Evolutionary conservation across 1,140 invertebrate genomes (phyloP).

Genomic region (Stegodyphus dumicola): DNA sequence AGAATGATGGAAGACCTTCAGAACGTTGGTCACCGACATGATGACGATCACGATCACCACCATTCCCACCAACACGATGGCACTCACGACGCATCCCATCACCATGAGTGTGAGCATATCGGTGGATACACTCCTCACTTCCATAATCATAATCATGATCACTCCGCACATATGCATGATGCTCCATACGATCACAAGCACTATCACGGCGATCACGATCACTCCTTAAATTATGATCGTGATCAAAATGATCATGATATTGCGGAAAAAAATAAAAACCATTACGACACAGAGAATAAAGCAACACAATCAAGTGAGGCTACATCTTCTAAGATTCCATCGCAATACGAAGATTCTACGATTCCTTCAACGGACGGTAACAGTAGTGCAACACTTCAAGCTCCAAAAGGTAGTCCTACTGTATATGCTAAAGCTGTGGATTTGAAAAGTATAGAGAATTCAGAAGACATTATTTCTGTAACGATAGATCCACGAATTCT

Average conservation of each 20-base stretch:
- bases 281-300: neutral
- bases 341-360: neutral
- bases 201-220: slow-evolving; percentile 9
- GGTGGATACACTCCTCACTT: slow-evolving; percentile 39
- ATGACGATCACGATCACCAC: slow-evolving; percentile 57
- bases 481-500: neutral
- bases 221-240: neutral
- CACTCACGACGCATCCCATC: slow-evolving; percentile 57
- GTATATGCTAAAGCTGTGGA: neutral
- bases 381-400: neutral
- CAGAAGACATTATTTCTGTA: neutral
- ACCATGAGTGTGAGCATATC: slow-evolving; percentile 52
- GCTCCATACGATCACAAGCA: slow-evolving; percentile 50
- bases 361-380: neutral
- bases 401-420: neutral
- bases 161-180: slow-evolving; percentile 56
- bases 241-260: neutral
- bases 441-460: neutral
- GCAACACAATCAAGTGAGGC: neutral
- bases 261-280: neutral
- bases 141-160: slow-evolving; percentile 18
- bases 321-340: neutral
- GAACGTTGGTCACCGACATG: slow-evolving; percentile 42
- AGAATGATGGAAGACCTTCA: slow-evolving; percentile 43
- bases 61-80: slow-evolving; percentile 37